phyloP scores from a whole-genome alignment of 2,113 vertebrate species.

The Zapus hudsonius region DNA sequence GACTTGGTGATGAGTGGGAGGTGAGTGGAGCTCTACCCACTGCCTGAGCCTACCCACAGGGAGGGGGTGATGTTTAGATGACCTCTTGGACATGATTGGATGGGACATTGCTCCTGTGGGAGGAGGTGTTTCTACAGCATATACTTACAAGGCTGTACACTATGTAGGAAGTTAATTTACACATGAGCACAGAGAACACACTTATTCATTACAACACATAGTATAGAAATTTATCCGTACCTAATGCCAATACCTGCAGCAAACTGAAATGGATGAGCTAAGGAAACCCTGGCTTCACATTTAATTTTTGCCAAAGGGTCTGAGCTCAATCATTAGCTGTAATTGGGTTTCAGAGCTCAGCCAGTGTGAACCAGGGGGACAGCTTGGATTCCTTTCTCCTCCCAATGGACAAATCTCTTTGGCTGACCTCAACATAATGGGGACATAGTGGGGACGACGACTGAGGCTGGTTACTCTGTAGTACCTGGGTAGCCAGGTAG shows the following conservation, averaged over 20 bases:
- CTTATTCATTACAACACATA: not conserved
- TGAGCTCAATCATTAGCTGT: not conserved
- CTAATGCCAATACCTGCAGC: not conserved
- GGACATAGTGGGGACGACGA: not conserved
- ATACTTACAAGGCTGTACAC: not conserved
- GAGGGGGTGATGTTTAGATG: not conserved
- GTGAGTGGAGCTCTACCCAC: not conserved
- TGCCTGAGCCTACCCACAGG: not conserved
- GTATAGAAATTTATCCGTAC: too few relatives aligned
- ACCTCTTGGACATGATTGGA: rapidly evolving
- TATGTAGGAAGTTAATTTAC: not conserved
- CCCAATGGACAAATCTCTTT: not conserved
- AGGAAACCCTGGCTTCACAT: not conserved
- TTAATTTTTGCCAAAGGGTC: not conserved
- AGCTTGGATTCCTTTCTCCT: not conserved
- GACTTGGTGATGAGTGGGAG: too few relatives aligned
- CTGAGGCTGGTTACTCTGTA: not conserved
- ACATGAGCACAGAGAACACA: rapidly evolving
- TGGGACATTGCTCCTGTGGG: too few relatives aligned
- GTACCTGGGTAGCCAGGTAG: not conserved
- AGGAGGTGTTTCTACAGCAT: not conserved
- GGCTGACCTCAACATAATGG: not conserved
- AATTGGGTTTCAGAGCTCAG: not conserved
- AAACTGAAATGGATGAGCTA: not conserved
- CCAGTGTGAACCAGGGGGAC: not conserved